phyloP scores from a whole-genome alignment of 2,888 invertebrate species.

The Cybosia mesomella region DNA sequence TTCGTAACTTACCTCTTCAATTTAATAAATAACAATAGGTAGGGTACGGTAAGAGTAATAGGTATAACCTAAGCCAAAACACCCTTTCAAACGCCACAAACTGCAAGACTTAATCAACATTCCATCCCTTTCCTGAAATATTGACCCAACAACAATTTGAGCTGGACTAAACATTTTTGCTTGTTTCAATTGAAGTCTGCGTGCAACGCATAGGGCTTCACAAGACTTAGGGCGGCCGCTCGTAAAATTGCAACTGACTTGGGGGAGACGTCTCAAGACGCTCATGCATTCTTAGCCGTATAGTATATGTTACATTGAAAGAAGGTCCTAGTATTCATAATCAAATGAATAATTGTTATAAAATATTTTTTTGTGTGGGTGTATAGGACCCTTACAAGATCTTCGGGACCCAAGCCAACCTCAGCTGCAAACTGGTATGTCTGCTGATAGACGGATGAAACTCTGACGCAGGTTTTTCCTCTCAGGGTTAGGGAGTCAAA shows the following conservation, averaged over 20 bases:
- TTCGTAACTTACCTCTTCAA: neutral
- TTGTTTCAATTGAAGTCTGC: constrained; percentile 62
- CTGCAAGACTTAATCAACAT: constrained; percentile 26
- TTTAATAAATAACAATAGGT: neutral
- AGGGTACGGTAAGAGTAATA: constrained; percentile 1
- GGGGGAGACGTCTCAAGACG: constrained; percentile 84
- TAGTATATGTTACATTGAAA: constrained; percentile 56
- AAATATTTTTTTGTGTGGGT: too few species aligned
- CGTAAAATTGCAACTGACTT: constrained; percentile 84
- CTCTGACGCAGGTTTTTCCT: too few species aligned
- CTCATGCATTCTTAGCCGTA: constrained; percentile 78
- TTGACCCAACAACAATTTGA: constrained; percentile 41
- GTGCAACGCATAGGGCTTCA: constrained; percentile 62
- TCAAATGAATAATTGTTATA: neutral
- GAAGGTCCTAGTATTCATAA: constrained; percentile 30
- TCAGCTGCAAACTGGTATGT: too few species aligned
- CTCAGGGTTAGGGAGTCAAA: too few species aligned
- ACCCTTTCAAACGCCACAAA: constrained; percentile 15
- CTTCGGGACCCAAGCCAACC: too few species aligned
- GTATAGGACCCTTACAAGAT: too few species aligned
- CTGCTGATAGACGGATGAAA: too few species aligned
- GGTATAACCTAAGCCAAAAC: neutral
- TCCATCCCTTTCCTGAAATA: constrained; percentile 25
- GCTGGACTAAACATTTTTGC: constrained; percentile 50
- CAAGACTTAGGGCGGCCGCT: constrained; percentile 72